Evolutionary conservation across 1,140 invertebrate genomes (phyloP), one percentile per base, ranked within the genome.

Genomic region (Drosophila prosaltans): DNA sequence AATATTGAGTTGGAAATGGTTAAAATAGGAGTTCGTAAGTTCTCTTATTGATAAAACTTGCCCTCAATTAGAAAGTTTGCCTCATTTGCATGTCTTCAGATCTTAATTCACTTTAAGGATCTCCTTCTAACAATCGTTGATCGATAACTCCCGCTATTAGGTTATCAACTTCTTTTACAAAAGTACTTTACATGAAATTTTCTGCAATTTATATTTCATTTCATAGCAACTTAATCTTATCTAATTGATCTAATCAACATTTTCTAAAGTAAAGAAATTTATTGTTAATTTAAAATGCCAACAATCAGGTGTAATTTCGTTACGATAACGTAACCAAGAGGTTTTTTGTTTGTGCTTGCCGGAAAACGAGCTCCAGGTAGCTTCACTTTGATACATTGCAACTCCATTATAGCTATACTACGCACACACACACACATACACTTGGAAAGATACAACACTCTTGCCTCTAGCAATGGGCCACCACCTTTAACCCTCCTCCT

Each of bases 391-490:
- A 59, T 59, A 7, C 40, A 16, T 41, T 59, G 55, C 72, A 70
- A 65, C 62, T 65, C 62, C 61, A 74, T 61, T 74, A 61, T 32
- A 65, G 26, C 60, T 61, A 39, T 26, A 61, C 60, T 58, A 66
- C 60, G 60, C 51, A 64, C 45, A 58, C 55, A 65, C 36, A 55
- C 57, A 40, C 32, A 51, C 41, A 58, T 11, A 67, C 59, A 61
- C 21, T 26, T 26, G 2, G 9, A 51, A 51, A 51, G 45, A 61
- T 10, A 43, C 59, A 43, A 43, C 24, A 51, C 45, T 51, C 21
- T 51, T 51, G 45, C 45, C 45, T 51, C 26, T 61, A 40, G 24
- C 73, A 72, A 72, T 72, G 73, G 59, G 39, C 59, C 73, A 72
- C 40, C 60, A n/a, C 41, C 21, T 3, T 4, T 11, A 21, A 48